Evolutionary conservation across 30 jellyfish, hydroid and myxozoan species (phyloP), one percentile per base, ranked within the genome.

Genomic region (Aurelia sp.): DNA sequence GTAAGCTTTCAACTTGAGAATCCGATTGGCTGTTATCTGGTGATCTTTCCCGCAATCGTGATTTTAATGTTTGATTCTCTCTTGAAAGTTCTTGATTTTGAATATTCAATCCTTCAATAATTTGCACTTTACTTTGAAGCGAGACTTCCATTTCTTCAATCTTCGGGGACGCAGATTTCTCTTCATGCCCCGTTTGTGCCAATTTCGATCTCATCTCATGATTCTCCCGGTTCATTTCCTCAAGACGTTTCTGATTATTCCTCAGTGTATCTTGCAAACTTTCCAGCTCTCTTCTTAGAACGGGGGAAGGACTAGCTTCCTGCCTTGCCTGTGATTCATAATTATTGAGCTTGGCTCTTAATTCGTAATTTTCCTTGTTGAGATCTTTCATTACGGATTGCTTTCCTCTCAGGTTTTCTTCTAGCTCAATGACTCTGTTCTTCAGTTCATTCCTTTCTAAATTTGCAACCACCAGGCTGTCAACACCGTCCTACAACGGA

Each of bases 391-490:
- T 12, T 0, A 75, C 97, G 33, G 89, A 76, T 67, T 89, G 97
- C 74, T 89, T 89, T 18, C 97, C 97, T 17, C 97, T 74, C 80
- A 89, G 57, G 55, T 73, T 89, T 64, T 89, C 97, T 59, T 89
- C 97, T 17, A 89, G 82, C 66, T 81, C 97, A 44, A 89, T 72
- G 21, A 89, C 97, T 63, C 90, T 80, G 72, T 80, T 81, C 52
- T 89, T 80, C 64, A 80, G 24, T 53, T 89, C 97, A 55, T 89
- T 89, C 64, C 89, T 74, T 38, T 89, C 97, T 70, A 89, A 52
- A 52, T 81, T 81, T 60, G 97, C 97, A 62, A 89, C 85, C 7
- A 81, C 97, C 20, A 79, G 58, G 74, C 97, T 89, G 61, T 89
- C 91, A 33, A 81, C 97, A 10, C 92, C 90, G 60, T 86, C 97